Percentiles rank a stretch among this genome's conserved stretches.
Conservation (phyloP, 1,140 invertebrate species). For the Zeugodacus cucurbitae region DNA sequence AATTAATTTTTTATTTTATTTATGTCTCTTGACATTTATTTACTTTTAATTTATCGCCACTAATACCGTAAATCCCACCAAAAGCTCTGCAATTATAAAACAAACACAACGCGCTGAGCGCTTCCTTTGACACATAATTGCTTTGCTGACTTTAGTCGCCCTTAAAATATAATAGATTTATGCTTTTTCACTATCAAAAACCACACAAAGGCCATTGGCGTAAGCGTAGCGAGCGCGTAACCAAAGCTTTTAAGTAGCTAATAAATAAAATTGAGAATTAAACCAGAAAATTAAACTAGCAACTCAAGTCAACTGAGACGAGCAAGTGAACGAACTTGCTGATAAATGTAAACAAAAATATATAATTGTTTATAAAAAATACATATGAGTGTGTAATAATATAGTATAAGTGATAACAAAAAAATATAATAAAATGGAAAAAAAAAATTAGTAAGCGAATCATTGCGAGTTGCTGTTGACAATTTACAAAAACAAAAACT, state of each 20-base stretch:
- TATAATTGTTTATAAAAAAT: not conserved
- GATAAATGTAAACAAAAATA: not conserved
- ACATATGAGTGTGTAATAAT: not conserved
- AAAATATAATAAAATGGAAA: not conserved
- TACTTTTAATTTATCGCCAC: not conserved
- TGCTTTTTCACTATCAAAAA: not conserved
- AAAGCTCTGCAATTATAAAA: not conserved
- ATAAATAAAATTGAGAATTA: slow-evolving; percentile 26
- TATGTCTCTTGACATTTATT: not conserved
- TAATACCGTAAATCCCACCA: not conserved
- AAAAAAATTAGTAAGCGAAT: not conserved
- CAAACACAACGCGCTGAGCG: not conserved
- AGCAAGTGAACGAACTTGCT: not conserved
- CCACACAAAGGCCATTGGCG: not conserved
- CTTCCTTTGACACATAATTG: not conserved
- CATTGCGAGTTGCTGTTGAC: not conserved
- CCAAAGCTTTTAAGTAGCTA: slow-evolving; percentile 10
- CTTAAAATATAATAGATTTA: not conserved
- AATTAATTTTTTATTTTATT: too few species aligned
- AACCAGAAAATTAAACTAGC: not conserved
- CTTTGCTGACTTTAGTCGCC: not conserved
- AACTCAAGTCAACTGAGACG: not conserved
- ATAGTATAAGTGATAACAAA: not conserved
- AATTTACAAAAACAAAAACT: not conserved
- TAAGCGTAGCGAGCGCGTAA: not conserved